A percentile compares a stretch with the other conserved stretches of the same genome.
Evolutionary conservation across 2,888 invertebrate species (phyloP).

Genomic region (Teinopalpus imperialis): DNA sequence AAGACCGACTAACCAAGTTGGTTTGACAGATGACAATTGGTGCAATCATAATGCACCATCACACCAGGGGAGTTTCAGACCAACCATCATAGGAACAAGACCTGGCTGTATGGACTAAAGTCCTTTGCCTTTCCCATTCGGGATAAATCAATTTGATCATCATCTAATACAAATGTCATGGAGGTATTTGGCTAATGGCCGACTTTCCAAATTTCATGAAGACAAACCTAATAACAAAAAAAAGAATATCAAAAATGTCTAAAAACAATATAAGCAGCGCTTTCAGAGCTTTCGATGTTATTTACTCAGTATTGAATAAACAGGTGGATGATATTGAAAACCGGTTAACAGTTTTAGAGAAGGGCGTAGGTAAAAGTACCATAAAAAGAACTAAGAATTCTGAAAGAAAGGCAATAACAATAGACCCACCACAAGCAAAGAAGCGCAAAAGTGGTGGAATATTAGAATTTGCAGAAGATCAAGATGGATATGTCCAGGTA

Average conservation of each 20-base stretch:
- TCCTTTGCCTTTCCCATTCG: no score
- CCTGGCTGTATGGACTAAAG: no score
- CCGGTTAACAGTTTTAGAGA: conserved; percentile 60
- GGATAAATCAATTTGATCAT: no score
- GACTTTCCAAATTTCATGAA: no score
- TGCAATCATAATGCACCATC: no score
- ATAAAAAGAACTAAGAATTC: conserved; percentile 42
- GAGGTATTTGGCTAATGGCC: conserved; percentile 44
- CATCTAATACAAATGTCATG: conserved; percentile 40
- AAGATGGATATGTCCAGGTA: conserved; percentile 68
- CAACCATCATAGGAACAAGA: no score
- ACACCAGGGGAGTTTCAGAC: no score
- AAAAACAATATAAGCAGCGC: conserved; percentile 33
- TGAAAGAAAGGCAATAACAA: conserved; percentile 51
- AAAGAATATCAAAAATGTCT: conserved; percentile 33
- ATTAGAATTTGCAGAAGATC: conserved; percentile 63
- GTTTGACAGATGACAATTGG: no score
- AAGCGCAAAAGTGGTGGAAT: conserved; percentile 35
- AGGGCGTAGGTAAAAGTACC: conserved; percentile 61
- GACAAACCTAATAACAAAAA: conserved; percentile 30
- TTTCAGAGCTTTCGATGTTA: conserved; percentile 51
- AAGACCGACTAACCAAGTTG: no score
- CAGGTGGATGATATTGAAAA: conserved; percentile 74
- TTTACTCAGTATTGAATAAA: conserved; percentile 55
- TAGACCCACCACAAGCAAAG: conserved; percentile 53